Conservation (phyloP, 2,888 invertebrate genomes). For the Crepidodera aurea region DNA sequence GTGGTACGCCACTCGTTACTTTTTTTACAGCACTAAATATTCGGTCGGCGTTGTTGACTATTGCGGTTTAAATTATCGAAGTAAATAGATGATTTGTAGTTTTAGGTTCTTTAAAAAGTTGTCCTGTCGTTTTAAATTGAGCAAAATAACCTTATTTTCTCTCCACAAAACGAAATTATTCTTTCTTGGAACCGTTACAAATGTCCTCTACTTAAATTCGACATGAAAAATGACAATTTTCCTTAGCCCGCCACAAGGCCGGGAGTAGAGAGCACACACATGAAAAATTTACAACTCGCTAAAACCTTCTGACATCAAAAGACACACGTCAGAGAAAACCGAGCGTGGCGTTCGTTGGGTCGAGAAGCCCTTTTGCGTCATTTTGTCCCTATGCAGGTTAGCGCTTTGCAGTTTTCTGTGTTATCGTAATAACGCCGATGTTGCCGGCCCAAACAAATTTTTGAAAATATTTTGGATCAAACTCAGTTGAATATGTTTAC, state of each 20-base stretch:
- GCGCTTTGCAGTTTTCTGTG: not conserved
- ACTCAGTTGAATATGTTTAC: too few relatives aligned
- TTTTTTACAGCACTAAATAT: too few relatives aligned
- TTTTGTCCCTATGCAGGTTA: conserved; percentile 8
- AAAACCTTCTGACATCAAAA: conserved; percentile 21
- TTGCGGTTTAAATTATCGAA: too few relatives aligned
- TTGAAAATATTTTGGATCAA: too few relatives aligned
- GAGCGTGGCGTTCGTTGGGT: not conserved
- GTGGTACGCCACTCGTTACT: too few relatives aligned
- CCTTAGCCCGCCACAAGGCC: not conserved
- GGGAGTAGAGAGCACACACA: not conserved
- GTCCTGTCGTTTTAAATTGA: too few relatives aligned
- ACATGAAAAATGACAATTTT: conserved; percentile 7
- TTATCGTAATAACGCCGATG: not conserved
- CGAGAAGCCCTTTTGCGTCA: not conserved
- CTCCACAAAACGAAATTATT: not conserved
- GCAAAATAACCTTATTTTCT: not conserved
- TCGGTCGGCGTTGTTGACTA: too few relatives aligned
- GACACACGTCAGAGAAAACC: conserved; percentile 5
- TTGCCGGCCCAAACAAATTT: too few relatives aligned
- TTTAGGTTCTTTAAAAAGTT: too few relatives aligned
- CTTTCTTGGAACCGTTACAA: conserved; percentile 5
- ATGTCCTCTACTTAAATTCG: not conserved
- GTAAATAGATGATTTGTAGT: too few relatives aligned
- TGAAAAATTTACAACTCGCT: conserved; percentile 20